Evolutionary conservation across 2,888 invertebrate species (phyloP), one percentile per base, ranked within the genome.

Genomic region (Luperina nickerlii): DNA sequence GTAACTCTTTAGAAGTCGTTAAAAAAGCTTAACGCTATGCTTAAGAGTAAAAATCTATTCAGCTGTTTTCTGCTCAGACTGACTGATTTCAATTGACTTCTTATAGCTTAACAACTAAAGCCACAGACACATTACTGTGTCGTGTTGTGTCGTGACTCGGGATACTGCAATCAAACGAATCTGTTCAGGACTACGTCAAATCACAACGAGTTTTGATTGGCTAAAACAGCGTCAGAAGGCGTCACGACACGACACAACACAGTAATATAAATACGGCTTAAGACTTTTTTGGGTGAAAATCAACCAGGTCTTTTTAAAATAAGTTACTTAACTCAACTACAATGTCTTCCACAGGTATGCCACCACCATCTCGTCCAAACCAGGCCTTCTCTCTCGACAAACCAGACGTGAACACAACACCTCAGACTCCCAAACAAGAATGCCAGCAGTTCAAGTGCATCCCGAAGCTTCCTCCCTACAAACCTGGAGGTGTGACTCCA

Each of bases 371-470:
- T 0, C 90, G 91, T 18, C 87, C 92, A 27, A 94, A 90, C 89
- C 93, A 94, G 78, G 91, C 93, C 24, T 96, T 96, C 93, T 92
- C 93, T 1, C 90, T 96, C 7, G 94, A 93, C 88, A 95, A 95
- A 88, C 96, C 96, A 0, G 81, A 92, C 0, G 27, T 91, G 7
- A 87, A 73, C 74, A 76, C 87, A 11, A 69, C 84, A 1, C 20
- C 74, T 3, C 81, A 85, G 18, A 82, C 88, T 0, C 67, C 86
- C 6, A 90, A 91, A 81, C 88, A 94, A 38, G 94, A 94, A 82
- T 98, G 97, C 88, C 93, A 92, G 0, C 97, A 97, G 91, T 98
- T 97, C 93, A 95, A 95, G 69, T 98, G 98, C 90, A 92, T 97
- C 18, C 96, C 97, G 0, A 90, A 90, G 15, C 95, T 97, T 78